These are phyloP conservation scores for Campopleginae sp. DNA, from an alignment of 2,888 invertebrate genomes.

Conservation along the genomic window DNA sequence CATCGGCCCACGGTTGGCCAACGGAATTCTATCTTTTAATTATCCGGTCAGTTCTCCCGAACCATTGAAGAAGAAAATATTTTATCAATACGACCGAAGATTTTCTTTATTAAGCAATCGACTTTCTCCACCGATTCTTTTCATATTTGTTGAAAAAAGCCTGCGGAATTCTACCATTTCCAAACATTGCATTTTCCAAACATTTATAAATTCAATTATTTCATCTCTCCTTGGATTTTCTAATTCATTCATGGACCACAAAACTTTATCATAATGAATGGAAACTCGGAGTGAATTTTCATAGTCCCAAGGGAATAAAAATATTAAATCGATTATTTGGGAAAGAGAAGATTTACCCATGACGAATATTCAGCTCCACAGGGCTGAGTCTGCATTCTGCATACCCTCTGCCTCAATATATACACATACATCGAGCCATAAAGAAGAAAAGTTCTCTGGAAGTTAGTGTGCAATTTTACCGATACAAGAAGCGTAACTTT, in stretches of 20 bases:
- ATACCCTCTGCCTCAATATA: background rate
- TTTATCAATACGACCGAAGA: background rate
- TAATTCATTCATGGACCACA: conserved; percentile 11
- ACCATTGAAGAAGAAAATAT: background rate
- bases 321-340: conserved; percentile 40
- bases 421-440: background rate
- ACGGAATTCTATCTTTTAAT: conserved; percentile 17
- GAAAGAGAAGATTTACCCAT: background rate
- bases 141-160: background rate
- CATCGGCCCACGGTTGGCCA: background rate
- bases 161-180: background rate
- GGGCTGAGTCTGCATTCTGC: conserved; percentile 17
- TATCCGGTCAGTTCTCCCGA: background rate
- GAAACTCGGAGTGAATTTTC: conserved; percentile 2
- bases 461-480: conserved; percentile 51
- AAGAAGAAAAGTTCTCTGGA: background rate
- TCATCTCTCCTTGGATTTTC: background rate
- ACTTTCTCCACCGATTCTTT: background rate
- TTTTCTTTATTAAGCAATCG: conserved; percentile 1
- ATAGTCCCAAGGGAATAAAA: background rate
- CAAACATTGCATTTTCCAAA: background rate
- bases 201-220: background rate
- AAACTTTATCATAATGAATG: conserved; percentile 26
- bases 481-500: conserved; percentile 59
- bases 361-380: conserved; percentile 1